phyloP scores from a whole-genome alignment of 2,888 invertebrate genomes.

The Sepioteuthis lessoniana region DNA sequence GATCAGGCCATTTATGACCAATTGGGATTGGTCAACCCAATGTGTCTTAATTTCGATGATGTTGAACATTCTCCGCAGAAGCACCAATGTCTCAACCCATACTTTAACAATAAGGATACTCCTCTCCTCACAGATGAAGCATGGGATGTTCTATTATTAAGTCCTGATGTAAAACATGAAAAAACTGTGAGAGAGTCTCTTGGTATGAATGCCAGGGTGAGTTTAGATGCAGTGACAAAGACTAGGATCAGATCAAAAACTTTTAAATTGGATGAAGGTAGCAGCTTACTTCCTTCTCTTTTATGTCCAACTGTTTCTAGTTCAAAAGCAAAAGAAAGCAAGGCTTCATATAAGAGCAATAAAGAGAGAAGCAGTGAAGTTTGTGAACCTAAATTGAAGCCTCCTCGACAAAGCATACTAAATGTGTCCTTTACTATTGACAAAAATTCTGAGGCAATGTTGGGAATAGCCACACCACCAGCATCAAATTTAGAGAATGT shows the following conservation, averaged over 20 bases:
- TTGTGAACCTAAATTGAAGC: neutral
- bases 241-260: neutral
- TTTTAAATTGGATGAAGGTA: neutral
- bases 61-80: conserved; percentile 37
- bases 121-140: neutral
- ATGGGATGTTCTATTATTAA: neutral
- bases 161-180: neutral
- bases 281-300: neutral
- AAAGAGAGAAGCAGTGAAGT: neutral
- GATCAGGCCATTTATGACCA: neutral
- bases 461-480: neutral
- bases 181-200: neutral
- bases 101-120: neutral
- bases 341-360: neutral
- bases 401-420: conserved; percentile 25
- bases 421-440: conserved; percentile 33
- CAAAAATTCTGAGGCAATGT: neutral
- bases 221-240: neutral
- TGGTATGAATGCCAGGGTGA: neutral
- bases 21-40: neutral
- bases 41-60: conserved; percentile 39
- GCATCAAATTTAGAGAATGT: neutral
- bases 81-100: neutral
- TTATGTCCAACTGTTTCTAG: neutral
- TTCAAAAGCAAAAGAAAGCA: neutral